Evolutionary conservation across 2,888 invertebrate species (phyloP).

Genomic region (Chymomyza fuscimana): DNA sequence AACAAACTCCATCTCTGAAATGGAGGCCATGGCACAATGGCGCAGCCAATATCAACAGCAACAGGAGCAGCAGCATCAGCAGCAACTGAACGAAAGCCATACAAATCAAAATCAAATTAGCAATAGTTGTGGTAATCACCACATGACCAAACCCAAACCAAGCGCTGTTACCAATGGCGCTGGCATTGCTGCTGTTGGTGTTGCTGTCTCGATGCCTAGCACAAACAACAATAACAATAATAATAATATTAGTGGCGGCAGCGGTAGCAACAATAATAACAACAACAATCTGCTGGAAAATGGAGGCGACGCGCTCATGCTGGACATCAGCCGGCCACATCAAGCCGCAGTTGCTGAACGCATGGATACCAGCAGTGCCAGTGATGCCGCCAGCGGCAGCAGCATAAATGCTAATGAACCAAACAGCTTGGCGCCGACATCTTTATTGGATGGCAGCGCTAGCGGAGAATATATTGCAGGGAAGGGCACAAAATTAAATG

Average conservation of each 20-base stretch:
- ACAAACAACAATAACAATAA: slow-evolving; percentile 24
- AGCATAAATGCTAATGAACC: slow-evolving; percentile 38
- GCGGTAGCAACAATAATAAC: slow-evolving; percentile 23
- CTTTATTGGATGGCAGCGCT: slow-evolving; percentile 9
- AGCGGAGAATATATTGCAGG: slow-evolving; percentile 34
- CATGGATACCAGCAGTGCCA: slow-evolving; percentile 32
- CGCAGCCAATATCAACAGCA: slow-evolving; percentile 57
- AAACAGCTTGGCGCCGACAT: slow-evolving; percentile 24
- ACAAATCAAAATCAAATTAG: slow-evolving; percentile 51
- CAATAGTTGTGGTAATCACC: slow-evolving; percentile 48
- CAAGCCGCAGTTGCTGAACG: slow-evolving; percentile 18
- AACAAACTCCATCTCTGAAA: slow-evolving; percentile 14
- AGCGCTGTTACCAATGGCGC: slow-evolving; percentile 27
- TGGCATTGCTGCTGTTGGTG: slow-evolving; percentile 5
- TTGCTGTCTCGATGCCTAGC: neutral
- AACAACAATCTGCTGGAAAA: slow-evolving; percentile 43
- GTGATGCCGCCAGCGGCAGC: slow-evolving; percentile 29
- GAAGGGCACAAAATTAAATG: slow-evolving; percentile 40
- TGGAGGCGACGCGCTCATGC: slow-evolving; percentile 34
- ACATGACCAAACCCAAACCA: slow-evolving; percentile 49
- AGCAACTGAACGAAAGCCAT: slow-evolving; percentile 36
- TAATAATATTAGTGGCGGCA: slow-evolving; percentile 34
- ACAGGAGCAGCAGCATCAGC: slow-evolving; percentile 38
- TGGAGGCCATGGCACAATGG: slow-evolving; percentile 48
- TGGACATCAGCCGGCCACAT: slow-evolving; percentile 34